Evolutionary conservation across 2,888 invertebrate species (phyloP).

Genomic region (Plutella xylostella): DNA sequence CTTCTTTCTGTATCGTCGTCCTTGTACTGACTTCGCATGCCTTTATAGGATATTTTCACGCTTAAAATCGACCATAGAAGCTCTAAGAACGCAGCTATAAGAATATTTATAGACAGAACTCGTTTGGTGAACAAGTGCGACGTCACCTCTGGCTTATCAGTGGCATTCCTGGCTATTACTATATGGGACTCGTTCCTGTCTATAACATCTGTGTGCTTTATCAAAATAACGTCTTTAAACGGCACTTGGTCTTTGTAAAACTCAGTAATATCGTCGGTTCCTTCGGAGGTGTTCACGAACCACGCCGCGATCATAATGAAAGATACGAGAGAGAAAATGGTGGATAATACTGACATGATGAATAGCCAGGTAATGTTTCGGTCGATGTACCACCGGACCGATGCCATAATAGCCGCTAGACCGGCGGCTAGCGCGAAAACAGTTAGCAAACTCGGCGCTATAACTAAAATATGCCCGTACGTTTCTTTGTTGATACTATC

Average conservation of each 20-base stretch:
- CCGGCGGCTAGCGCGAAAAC: constrained; percentile 64
- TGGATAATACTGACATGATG: constrained; percentile 64
- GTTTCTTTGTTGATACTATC: background rate
- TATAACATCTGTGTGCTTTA: constrained; percentile 45
- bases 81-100: constrained; percentile 70
- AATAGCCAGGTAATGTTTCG: constrained; percentile 74
- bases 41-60: constrained; percentile 69
- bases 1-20: constrained; percentile 58
- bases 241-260: constrained; percentile 53
- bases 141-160: constrained; percentile 25
- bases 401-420: constrained; percentile 69
- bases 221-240: constrained; percentile 43
- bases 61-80: constrained; percentile 72
- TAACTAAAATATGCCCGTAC: constrained; percentile 39
- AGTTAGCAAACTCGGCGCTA: constrained; percentile 62
- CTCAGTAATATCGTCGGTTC: constrained; percentile 34
- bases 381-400: constrained; percentile 75
- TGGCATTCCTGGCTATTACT: constrained; percentile 36
- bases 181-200: constrained; percentile 49
- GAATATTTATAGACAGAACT: constrained; percentile 68
- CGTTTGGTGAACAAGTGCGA: constrained; percentile 47
- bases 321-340: constrained; percentile 54
- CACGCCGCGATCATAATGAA: constrained; percentile 51
- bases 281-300: constrained; percentile 47
- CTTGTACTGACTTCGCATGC: constrained; percentile 72